Conservation (phyloP, 2,888 invertebrate species). For the Ornithoptera alexandrae region DNA sequence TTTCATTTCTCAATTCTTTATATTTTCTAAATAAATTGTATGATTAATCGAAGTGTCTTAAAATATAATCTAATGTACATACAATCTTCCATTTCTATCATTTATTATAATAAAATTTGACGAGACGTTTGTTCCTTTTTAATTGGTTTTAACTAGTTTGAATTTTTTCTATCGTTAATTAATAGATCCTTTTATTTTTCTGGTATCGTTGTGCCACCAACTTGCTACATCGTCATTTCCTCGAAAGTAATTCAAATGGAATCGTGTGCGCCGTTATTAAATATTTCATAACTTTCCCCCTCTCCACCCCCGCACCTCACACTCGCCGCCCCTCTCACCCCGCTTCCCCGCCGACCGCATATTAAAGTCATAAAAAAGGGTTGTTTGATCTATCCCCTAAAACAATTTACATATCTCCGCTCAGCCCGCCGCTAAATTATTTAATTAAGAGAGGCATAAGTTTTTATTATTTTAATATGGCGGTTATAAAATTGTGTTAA, state of each 20-base stretch:
- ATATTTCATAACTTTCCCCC: slow-evolving; percentile 80
- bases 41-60: too few species aligned
- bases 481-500: slow-evolving; percentile 79
- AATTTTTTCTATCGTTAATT: neutral
- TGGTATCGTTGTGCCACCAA: slow-evolving; percentile 51
- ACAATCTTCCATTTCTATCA: too few species aligned
- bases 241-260: slow-evolving; percentile 80
- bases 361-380: slow-evolving; percentile 82
- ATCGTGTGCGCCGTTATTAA: slow-evolving; percentile 81
- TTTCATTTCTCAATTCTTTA: too few species aligned
- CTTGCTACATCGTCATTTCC: slow-evolving; percentile 75
- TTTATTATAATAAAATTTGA: too few species aligned
- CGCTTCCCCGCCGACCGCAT: slow-evolving; percentile 75
- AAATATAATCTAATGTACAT: too few species aligned
- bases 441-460: slow-evolving; percentile 82
- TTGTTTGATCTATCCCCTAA: slow-evolving; percentile 81
- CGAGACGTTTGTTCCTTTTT: too few species aligned
- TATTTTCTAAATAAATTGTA: too few species aligned
- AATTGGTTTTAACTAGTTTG: too few species aligned
- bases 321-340: slow-evolving; percentile 62
- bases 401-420: slow-evolving; percentile 81
- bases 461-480: slow-evolving; percentile 82
- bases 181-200: neutral
- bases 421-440: slow-evolving; percentile 79
- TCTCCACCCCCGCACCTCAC: slow-evolving; percentile 48